phyloP scores from a whole-genome alignment of 2,888 invertebrate species.

The Leptinotarsa tumamoca region DNA sequence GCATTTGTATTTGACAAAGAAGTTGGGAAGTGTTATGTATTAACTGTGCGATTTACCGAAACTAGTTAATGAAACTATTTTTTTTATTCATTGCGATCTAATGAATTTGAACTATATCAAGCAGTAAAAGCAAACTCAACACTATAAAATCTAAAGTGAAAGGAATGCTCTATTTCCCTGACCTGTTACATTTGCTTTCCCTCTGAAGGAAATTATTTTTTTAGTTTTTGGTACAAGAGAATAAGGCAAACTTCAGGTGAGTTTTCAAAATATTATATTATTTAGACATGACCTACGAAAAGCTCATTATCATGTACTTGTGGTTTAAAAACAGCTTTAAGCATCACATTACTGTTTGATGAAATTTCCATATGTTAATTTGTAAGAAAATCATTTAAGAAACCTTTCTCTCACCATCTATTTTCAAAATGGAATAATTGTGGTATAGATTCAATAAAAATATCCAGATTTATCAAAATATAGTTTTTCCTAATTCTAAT shows the following conservation, averaged over 20 bases:
- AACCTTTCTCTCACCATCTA: no score
- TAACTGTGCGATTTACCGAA: neutral
- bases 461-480: no score
- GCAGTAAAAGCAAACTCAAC: constrained; percentile 22
- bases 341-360: neutral
- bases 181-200: constrained; percentile 11
- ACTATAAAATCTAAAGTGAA: constrained; percentile 30
- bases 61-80: neutral
- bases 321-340: neutral
- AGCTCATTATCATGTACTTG: neutral
- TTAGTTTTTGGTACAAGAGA: neutral
- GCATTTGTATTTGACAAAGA: neutral
- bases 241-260: constrained; percentile 19
- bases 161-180: constrained; percentile 27
- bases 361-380: constrained; percentile 13
- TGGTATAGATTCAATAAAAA: no score
- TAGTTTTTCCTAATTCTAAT: no score
- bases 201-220: neutral
- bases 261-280: neutral
- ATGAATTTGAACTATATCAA: neutral
- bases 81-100: neutral
- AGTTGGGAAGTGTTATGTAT: constrained; percentile 16
- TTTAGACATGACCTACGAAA: neutral
- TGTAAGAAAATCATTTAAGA: no score
- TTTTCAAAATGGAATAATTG: no score